Evolutionary conservation across 2,888 invertebrate species (phyloP).

Genomic region (Perdita meconis): DNA sequence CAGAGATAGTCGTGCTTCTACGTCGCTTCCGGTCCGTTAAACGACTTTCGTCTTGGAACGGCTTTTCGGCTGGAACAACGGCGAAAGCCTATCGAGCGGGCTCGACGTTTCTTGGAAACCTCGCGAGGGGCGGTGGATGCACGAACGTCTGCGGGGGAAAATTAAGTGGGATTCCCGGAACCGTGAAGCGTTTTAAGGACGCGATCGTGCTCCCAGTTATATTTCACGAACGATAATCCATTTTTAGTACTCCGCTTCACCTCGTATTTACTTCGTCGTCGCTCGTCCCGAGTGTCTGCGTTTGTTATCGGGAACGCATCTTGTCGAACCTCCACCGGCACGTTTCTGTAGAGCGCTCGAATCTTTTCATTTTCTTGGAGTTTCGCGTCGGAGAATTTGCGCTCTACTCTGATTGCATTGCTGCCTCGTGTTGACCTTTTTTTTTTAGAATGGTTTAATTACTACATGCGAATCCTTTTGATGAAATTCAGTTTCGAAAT

Average conservation of each 20-base stretch:
- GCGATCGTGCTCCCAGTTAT: not conserved
- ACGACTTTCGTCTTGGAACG: conserved; percentile 36
- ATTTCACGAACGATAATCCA: not conserved
- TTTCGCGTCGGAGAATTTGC: no score
- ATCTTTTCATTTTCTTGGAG: no score
- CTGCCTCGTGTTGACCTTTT: no score
- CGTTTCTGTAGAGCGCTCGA: no score
- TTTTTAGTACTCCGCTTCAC: not conserved
- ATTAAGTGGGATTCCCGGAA: conserved; percentile 7
- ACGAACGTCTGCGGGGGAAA: not conserved
- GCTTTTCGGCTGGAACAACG: not conserved
- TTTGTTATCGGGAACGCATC: not conserved
- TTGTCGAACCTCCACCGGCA: no score
- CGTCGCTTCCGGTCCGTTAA: conserved; percentile 15
- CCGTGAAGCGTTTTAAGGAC: conserved; percentile 1
- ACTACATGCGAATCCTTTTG: no score
- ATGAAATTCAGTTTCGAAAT: no score
- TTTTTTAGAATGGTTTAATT: no score
- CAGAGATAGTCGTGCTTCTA: conserved; percentile 4
- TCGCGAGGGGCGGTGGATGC: not conserved
- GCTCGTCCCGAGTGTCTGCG: not conserved
- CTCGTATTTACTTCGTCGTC: not conserved
- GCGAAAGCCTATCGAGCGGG: conserved; percentile 1
- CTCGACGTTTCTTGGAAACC: conserved; percentile 1
- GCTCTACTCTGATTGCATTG: no score